Conservation (phyloP, 2,113 vertebrate species). For the Myiagra hebetior region DNA sequence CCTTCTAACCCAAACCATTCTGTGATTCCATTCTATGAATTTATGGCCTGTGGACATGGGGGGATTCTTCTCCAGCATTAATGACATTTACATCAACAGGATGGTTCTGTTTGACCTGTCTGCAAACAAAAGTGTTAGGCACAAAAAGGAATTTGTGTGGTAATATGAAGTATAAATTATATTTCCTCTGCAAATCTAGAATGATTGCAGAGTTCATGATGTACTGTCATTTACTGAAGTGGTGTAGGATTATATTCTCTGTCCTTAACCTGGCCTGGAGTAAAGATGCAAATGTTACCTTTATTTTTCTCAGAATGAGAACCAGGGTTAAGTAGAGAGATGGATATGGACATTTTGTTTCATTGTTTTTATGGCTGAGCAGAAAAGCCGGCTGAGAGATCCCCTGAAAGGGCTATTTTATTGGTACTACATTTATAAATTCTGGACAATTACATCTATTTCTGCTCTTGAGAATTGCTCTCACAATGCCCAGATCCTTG, state of each 20-base stretch:
- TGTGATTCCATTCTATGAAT: background rate
- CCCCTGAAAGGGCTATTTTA: background rate
- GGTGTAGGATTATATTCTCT: background rate
- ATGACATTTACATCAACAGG: accelerated
- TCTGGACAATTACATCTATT: background rate
- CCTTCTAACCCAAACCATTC: background rate
- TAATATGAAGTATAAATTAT: background rate
- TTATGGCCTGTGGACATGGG: too few species aligned
- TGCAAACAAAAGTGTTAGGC: background rate
- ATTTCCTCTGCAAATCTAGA: background rate
- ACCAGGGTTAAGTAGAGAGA: background rate
- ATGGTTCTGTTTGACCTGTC: background rate
- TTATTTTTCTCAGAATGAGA: background rate
- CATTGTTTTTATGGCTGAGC: background rate
- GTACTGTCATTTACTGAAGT: background rate
- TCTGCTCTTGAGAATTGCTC: background rate
- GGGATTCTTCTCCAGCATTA: background rate
- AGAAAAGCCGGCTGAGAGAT: background rate
- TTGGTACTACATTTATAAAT: background rate
- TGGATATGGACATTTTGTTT: background rate
- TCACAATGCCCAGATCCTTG: background rate
- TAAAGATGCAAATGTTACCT: background rate
- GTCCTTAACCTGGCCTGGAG: background rate
- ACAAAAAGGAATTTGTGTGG: background rate
- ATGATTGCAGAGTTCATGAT: background rate